Evolutionary conservation across 2,113 vertebrate species (phyloP).

Genomic region (Agapornis roseicollis): DNA sequence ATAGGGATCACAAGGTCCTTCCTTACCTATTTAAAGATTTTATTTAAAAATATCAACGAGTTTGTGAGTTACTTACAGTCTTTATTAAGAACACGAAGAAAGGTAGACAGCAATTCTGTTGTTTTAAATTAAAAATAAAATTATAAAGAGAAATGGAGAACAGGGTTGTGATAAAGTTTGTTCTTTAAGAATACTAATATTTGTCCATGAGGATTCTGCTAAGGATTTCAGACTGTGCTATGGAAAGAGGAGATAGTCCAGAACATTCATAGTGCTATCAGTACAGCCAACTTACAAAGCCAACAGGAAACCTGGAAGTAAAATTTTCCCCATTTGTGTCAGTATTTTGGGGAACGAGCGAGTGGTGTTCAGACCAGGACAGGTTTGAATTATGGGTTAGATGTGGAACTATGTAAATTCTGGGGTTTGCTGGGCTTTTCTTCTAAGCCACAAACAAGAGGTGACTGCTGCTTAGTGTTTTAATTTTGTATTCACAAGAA

Average conservation of each 20-base stretch:
- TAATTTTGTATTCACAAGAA: background rate
- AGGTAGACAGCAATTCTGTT: background rate
- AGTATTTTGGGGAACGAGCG: background rate
- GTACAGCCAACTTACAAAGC: background rate
- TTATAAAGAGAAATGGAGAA: background rate
- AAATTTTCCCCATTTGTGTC: background rate
- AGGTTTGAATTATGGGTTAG: background rate
- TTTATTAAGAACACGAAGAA: background rate
- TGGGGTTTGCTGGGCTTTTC: background rate
- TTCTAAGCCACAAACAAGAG: background rate
- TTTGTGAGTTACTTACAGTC: background rate
- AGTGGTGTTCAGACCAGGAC: background rate
- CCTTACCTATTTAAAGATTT: background rate
- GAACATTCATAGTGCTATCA: background rate
- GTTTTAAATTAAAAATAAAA: background rate
- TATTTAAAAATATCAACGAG: background rate
- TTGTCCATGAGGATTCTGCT: background rate
- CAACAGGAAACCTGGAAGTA: background rate
- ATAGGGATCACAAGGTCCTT: background rate
- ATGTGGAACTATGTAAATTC: background rate
- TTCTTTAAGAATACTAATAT: background rate
- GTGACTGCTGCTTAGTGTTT: background rate
- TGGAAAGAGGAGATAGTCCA: background rate
- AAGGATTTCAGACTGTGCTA: background rate
- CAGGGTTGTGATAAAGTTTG: background rate